A percentile compares a stretch with the other conserved stretches of the same genome.
Conservation (phyloP, 35 echinoderm and acorn worm genomes). For the Amphiura filiformis region DNA sequence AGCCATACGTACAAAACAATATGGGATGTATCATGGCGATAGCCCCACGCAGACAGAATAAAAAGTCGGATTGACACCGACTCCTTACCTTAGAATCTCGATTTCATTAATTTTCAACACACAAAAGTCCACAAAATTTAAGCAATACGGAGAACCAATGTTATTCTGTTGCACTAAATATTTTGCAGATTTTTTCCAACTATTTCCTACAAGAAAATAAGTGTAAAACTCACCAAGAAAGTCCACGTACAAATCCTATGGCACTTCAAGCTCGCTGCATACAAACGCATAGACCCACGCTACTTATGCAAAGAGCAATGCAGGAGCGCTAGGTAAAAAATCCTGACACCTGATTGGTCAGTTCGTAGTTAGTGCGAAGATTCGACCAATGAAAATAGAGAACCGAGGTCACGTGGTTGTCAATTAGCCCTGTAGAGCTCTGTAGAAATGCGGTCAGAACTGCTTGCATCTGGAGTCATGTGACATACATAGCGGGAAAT, state of each 20-base stretch:
- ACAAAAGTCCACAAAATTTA: not conserved
- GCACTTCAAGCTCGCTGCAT: constrained; percentile 1
- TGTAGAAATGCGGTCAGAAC: not conserved
- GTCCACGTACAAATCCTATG: not conserved
- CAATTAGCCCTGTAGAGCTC: not conserved
- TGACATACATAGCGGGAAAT: constrained; percentile 24
- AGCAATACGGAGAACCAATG: not conserved
- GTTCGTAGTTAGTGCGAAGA: constrained; percentile 64
- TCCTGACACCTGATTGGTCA: constrained; percentile 60
- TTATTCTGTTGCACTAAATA: not conserved
- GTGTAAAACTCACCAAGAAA: constrained; percentile 9
- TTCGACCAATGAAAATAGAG: constrained; percentile 72
- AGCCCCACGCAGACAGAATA: not conserved
- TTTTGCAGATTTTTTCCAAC: not conserved
- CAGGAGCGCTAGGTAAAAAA: constrained; percentile 40
- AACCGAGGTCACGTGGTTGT: constrained; percentile 15
- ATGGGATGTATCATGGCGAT: constrained; percentile 13
- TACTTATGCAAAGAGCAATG: constrained; percentile 64
- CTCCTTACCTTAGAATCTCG: not conserved
- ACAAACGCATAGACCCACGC: constrained; percentile 57
- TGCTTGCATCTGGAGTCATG: constrained; percentile 26
- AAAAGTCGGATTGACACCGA: not conserved
- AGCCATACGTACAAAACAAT: not conserved
- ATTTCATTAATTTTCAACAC: constrained; percentile 3
- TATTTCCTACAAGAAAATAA: not conserved